These are phyloP conservation scores for Thymelicus acteon DNA, from an alignment of 2,888 invertebrate species.

Conservation along the genomic window DNA sequence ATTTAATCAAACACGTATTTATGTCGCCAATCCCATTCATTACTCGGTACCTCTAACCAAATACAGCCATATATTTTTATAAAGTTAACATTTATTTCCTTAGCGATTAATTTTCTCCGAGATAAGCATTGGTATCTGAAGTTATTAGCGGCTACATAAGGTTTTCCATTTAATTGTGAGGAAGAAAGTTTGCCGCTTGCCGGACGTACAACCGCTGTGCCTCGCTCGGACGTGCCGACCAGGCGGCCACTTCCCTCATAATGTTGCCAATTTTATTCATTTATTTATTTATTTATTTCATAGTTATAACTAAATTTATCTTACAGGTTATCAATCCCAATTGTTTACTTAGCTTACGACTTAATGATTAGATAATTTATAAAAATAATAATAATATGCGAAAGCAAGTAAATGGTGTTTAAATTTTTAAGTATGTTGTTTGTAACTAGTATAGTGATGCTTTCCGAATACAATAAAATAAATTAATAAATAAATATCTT, in stretches of 20 bases:
- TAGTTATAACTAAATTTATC: no score
- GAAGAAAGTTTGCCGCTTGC: conserved; percentile 53
- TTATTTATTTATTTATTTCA: no score
- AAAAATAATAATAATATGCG: no score
- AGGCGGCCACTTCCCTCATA: conserved; percentile 42
- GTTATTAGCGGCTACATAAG: conserved; percentile 41
- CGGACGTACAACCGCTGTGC: conserved; percentile 46
- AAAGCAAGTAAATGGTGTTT: no score
- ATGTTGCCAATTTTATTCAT: conserved; percentile 38
- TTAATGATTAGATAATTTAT: no score
- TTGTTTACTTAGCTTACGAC: no score
- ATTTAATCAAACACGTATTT: neutral
- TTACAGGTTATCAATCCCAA: no score
- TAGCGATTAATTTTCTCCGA: conserved; percentile 31
- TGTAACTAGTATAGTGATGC: no score
- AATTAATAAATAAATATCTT: no score
- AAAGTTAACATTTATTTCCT: conserved; percentile 26
- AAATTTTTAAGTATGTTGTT: no score
- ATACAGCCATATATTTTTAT: conserved; percentile 7
- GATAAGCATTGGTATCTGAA: conserved; percentile 28
- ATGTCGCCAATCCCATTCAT: conserved; percentile 32
- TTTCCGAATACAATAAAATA: no score
- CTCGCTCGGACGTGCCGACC: conserved; percentile 11
- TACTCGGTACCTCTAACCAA: conserved; percentile 4
- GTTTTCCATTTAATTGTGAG: conserved; percentile 52